phyloP scores from a whole-genome alignment of 2,797 vertebrate species.

The Fringilla coelebs region DNA sequence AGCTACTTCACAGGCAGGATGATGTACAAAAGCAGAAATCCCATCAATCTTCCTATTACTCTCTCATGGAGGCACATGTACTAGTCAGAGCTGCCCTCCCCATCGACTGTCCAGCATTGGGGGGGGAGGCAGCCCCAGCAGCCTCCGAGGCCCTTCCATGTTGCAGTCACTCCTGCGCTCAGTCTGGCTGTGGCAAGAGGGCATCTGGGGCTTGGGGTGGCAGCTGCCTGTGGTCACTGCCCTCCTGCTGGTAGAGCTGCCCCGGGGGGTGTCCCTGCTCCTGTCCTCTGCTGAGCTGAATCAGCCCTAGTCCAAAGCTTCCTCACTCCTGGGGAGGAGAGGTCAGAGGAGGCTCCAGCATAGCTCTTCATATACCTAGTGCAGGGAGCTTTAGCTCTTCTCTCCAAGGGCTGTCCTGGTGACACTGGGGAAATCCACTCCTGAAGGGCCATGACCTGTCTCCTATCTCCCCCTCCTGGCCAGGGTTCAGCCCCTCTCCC shows the following conservation, averaged over 20 bases:
- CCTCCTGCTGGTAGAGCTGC: neutral
- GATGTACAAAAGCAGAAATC: neutral
- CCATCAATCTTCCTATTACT: neutral
- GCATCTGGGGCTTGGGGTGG: no score
- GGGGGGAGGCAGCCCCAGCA: neutral
- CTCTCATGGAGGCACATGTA: rapidly evolving
- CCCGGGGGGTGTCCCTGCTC: neutral
- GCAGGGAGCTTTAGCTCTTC: neutral
- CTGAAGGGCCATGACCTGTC: neutral
- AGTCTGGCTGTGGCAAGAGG: neutral
- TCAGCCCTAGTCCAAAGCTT: neutral
- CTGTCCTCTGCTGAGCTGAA: neutral
- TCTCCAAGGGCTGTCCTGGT: neutral
- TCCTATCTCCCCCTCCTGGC: neutral
- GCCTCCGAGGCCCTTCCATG: neutral
- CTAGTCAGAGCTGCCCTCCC: neutral
- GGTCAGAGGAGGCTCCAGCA: neutral
- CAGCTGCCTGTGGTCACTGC: rapidly evolving
- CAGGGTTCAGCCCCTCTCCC: neutral
- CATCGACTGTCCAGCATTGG: neutral
- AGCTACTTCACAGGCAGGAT: neutral
- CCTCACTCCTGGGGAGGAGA: neutral
- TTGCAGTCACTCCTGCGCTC: neutral
- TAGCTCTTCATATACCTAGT: neutral
- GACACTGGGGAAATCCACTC: neutral